Base-by-base conservation (phyloP, 2,888 invertebrate species). In the Matsumyia berberina region DNA sequence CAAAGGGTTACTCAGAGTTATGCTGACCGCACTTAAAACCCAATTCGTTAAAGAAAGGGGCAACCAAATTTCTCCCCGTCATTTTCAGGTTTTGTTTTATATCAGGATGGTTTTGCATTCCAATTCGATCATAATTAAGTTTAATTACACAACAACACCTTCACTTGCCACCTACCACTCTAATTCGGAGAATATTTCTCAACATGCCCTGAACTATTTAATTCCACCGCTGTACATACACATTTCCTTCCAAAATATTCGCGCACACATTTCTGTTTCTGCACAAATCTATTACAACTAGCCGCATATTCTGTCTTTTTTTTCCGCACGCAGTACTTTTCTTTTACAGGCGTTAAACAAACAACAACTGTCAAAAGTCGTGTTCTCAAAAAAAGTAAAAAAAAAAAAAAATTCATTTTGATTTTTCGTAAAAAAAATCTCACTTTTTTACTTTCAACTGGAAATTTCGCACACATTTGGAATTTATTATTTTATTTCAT, bases 341-440 rank as follows among this genome's bases (percentile, higher is more conserved):
- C 79, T 76, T 60, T 46, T 85, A 80, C 86, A 86, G 86, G 87
- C 87, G 86, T 88, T 88, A 88, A 88, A 88, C 88, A 88, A 88
- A 88, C 88, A 87, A 83, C 87, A 88, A 88, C 87, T 87, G 88
- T 88, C 88, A 88, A 88, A 87, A 77, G 77, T 86, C 86, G 87
- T 88, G 87, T 85, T 86, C 86, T 86, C 72, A 85, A 87, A 87
- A n/a, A 87, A 87, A 81, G 60, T 58, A 70, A 87, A 24, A 60
- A 77, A 78, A n/a, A n/a, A 85, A 77, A 67, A 74, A 74, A 67
- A 15, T 80, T 80, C 79, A 80, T 85, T 85, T 85, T 80, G 76
- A 80, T 85, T 85, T 85, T 85, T 80, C 80, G 70, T 66, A 70
- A 76, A 76, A 72, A 83, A 85, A 80, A 76, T 85, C 85, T 74